Conservation (phyloP, 2,888 invertebrate genomes). For the Atrina japonica region DNA sequence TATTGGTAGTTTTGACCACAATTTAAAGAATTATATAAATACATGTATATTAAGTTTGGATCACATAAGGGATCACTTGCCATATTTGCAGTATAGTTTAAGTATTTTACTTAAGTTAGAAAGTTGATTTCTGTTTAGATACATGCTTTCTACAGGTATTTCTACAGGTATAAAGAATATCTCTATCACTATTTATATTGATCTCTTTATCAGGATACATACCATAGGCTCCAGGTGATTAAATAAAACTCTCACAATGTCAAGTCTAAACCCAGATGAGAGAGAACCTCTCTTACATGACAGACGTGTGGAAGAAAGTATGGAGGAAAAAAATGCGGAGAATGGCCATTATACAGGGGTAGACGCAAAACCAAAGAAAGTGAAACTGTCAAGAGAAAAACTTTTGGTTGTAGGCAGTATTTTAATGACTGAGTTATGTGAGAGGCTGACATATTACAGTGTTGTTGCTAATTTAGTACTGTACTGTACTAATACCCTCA, state of each 20-base stretch:
- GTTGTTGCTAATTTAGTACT: conserved; percentile 72
- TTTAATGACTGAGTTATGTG: conserved; percentile 70
- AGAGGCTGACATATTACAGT: conserved; percentile 74
- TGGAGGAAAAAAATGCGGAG: conserved; percentile 9
- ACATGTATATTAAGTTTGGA: no score
- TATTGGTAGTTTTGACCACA: no score
- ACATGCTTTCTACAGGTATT: no score
- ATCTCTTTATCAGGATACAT: conserved; percentile 19
- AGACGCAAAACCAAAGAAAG: not conserved
- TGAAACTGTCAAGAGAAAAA: conserved; percentile 15
- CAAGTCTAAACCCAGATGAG: conserved; percentile 26
- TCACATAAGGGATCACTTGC: no score
- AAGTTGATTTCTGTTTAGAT: no score
- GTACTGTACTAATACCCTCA: conserved; percentile 67
- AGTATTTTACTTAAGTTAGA: no score
- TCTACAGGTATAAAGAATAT: no score
- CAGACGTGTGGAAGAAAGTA: not conserved
- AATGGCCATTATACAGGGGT: not conserved
- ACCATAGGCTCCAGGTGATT: not conserved
- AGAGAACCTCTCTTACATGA: conserved; percentile 13
- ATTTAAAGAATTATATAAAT: no score
- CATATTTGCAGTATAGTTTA: no score
- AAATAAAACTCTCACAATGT: conserved; percentile 18
- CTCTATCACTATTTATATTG: no score
- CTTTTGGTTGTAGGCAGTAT: conserved; percentile 64